A percentile compares a stretch with the other conserved stretches of the same genome.
These are phyloP conservation scores for Lampris incognitus DNA, from an alignment of 2,113 vertebrate genomes.

Conservation along the genomic window DNA sequence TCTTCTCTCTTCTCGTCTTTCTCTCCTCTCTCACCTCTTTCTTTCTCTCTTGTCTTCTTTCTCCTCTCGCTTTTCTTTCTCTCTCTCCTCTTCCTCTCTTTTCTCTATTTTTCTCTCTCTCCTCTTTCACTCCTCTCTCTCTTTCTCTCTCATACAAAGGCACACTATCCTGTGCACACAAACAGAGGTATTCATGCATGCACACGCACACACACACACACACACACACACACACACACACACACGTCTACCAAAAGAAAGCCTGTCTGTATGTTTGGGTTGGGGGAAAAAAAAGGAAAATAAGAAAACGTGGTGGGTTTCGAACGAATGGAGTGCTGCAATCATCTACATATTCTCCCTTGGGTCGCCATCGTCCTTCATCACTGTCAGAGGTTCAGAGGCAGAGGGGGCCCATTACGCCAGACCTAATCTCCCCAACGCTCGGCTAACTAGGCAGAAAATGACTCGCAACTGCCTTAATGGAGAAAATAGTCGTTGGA, in stretches of 20 bases:
- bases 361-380: slow-evolving; percentile 3
- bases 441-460: slow-evolving; percentile 7
- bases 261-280: no score
- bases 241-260: background rate
- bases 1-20: no score
- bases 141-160: no score
- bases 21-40: no score
- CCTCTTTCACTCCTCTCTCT: no score
- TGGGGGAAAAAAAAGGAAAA: background rate
- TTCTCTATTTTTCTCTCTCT: no score
- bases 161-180: no score
- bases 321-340: background rate
- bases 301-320: background rate
- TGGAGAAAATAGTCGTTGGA: background rate
- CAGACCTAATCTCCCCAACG: background rate
- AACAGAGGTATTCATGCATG: no score
- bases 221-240: background rate
- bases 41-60: no score
- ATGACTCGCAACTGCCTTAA: background rate
- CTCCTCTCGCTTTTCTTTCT: no score
- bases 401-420: background rate
- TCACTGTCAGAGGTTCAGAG: background rate
- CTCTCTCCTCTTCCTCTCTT: no score
- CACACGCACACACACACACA: no score
- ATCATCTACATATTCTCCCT: slow-evolving; percentile 2